Conservation (phyloP, 2,797 vertebrate species). For the Pangasius krempfi region DNA sequence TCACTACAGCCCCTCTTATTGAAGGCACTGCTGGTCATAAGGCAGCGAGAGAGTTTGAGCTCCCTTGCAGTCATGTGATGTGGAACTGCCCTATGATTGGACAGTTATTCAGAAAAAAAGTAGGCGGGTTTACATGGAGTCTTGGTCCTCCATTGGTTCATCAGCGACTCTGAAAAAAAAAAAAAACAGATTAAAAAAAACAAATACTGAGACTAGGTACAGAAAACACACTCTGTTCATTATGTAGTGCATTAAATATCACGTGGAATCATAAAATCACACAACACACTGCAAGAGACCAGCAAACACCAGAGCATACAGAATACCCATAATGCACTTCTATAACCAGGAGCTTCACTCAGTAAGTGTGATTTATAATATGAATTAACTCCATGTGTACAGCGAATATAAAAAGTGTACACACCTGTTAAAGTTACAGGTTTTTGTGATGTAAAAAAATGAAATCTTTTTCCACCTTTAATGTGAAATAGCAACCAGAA, state of each 20-base stretch:
- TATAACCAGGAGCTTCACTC: background rate
- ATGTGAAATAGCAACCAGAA: background rate
- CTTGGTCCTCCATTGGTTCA: conserved; percentile 63
- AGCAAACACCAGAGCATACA: background rate
- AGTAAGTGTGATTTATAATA: background rate
- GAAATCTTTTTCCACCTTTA: background rate
- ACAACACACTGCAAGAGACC: too few species aligned
- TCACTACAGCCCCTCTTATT: conserved; percentile 27
- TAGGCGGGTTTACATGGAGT: conserved; percentile 53
- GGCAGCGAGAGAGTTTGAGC: conserved; percentile 28
- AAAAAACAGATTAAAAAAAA: background rate
- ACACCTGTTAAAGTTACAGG: background rate
- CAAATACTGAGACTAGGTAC: background rate
- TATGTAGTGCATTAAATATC: background rate
- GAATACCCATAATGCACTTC: conserved; percentile 6
- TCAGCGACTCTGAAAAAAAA: conserved; percentile 49
- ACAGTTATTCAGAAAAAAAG: conserved; percentile 16
- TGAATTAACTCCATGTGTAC: background rate
- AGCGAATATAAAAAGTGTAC: background rate
- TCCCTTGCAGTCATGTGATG: conserved; percentile 32
- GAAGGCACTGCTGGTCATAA: conserved; percentile 56
- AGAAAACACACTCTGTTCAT: background rate
- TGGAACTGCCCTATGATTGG: conserved; percentile 32
- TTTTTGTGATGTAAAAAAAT: background rate
- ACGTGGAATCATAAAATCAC: background rate